These are phyloP conservation scores for Benthosema pterotum DNA, from an alignment of 2,797 vertebrate species.

Conservation along the genomic window DNA sequence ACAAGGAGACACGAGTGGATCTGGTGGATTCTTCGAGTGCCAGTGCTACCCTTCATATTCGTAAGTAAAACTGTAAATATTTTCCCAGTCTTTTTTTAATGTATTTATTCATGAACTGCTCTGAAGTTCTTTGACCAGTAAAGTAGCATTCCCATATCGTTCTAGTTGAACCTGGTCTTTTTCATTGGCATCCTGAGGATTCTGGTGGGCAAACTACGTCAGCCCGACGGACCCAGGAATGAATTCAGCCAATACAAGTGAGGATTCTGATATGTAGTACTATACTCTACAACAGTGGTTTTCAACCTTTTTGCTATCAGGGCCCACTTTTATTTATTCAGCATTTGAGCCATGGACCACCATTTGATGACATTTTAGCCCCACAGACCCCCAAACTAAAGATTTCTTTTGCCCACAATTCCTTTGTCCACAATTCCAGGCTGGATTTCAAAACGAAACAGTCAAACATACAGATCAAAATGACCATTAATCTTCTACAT, in stretches of 20 bases:
- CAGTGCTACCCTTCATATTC: constrained; percentile 87
- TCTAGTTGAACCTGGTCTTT: constrained; percentile 90
- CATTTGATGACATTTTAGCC: no score
- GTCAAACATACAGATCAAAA: no score
- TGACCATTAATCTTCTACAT: no score
- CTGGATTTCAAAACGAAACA: no score
- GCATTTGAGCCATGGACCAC: no score
- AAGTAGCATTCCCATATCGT: constrained; percentile 18
- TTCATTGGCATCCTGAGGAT: constrained; percentile 92
- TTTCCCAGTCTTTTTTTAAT: not conserved
- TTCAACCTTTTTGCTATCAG: no score
- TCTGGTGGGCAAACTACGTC: constrained; percentile 89
- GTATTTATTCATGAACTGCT: not conserved
- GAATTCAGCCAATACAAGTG: constrained; percentile 91
- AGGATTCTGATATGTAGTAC: constrained; percentile 36
- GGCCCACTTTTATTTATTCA: no score
- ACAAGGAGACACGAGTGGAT: constrained; percentile 83
- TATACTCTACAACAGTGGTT: no score
- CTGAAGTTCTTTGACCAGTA: not conserved
- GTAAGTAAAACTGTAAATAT: constrained; percentile 76
- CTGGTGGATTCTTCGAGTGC: constrained; percentile 94
- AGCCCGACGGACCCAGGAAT: constrained; percentile 83
- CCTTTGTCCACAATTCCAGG: no score
- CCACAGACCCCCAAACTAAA: no score
- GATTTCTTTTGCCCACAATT: no score